Evolutionary conservation across 2,113 vertebrate genomes (phyloP).

Genomic region (Eubucco bourcierii): DNA sequence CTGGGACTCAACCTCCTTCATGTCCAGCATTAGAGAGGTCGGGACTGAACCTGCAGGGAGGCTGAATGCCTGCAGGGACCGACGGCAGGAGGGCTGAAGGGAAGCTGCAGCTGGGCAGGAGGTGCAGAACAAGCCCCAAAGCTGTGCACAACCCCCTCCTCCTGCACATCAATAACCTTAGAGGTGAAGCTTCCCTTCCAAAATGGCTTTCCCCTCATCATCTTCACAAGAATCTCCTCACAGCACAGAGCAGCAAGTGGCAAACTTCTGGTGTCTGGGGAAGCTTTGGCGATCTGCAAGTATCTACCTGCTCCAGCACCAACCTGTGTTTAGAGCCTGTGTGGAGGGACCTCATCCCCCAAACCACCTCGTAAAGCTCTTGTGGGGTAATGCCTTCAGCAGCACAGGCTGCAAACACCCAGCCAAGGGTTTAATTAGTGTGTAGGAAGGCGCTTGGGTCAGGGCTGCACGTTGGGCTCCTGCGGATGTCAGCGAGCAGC

Average conservation of each 20-base stretch:
- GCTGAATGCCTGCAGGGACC: background rate
- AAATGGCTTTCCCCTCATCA: background rate
- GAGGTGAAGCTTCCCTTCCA: background rate
- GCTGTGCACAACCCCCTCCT: background rate
- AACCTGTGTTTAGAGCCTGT: background rate
- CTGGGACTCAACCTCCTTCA: background rate
- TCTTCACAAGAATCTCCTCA: background rate
- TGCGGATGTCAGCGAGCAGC: constrained; percentile 30
- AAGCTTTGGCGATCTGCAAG: background rate
- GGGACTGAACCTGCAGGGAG: background rate
- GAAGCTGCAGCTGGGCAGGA: background rate
- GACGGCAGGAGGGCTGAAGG: background rate
- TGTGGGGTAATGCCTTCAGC: background rate
- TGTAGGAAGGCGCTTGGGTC: background rate
- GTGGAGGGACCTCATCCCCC: background rate
- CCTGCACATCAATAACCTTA: rapidly evolving
- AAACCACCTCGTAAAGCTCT: background rate
- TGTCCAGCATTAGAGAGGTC: rapidly evolving
- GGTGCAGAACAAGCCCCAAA: background rate
- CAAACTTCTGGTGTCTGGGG: background rate
- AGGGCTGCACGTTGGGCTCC: background rate
- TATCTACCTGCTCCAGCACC: rapidly evolving
- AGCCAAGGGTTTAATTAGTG: background rate
- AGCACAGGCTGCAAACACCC: background rate
- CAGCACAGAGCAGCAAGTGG: background rate